Percentiles rank a stretch among this genome's conserved stretches.
Evolutionary conservation across 2,888 invertebrate genomes (phyloP).

Genomic region (Torymus texanus): DNA sequence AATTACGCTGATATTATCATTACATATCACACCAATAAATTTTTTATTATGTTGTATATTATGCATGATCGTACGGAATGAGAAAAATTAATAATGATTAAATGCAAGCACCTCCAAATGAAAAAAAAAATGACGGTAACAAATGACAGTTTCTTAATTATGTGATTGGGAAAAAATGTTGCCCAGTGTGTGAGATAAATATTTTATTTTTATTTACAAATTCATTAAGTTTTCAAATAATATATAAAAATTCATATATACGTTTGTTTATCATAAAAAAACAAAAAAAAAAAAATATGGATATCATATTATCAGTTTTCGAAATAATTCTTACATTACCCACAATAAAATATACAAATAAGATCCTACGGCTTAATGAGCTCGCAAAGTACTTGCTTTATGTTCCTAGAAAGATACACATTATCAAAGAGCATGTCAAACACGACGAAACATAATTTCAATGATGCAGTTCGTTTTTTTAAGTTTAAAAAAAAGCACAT

Average conservation of each 20-base stretch:
- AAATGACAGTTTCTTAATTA: conserved; percentile 17
- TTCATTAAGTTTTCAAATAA: conserved; percentile 39
- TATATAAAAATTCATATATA: conserved; percentile 44
- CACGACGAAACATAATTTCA: conserved; percentile 21
- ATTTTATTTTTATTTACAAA: conserved; percentile 48
- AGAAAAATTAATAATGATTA: conserved; percentile 34
- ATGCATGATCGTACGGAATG: conserved; percentile 56
- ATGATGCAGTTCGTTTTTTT: conserved; percentile 26
- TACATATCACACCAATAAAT: conserved; percentile 56
- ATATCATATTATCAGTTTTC: conserved; percentile 21
- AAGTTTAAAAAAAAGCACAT: conserved; percentile 19
- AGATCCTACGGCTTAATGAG: conserved; percentile 32
- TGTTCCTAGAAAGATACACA: conserved; percentile 54
- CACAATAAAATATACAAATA: conserved; percentile 22
- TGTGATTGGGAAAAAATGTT: conserved; percentile 25
- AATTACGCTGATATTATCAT: conserved; percentile 53
- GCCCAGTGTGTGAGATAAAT: conserved; percentile 37
- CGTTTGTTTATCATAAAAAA: conserved; percentile 22
- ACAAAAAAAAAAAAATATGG: conserved; percentile 25
- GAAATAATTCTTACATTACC: conserved; percentile 42
- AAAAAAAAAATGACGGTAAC: conserved; percentile 28
- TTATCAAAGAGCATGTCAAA: conserved; percentile 26
- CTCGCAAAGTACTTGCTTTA: conserved; percentile 52
- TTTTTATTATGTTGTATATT: conserved; percentile 51
- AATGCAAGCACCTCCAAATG: conserved; percentile 55